Conservation (phyloP, 2,888 invertebrate genomes). For the Melipona bicolor region DNA sequence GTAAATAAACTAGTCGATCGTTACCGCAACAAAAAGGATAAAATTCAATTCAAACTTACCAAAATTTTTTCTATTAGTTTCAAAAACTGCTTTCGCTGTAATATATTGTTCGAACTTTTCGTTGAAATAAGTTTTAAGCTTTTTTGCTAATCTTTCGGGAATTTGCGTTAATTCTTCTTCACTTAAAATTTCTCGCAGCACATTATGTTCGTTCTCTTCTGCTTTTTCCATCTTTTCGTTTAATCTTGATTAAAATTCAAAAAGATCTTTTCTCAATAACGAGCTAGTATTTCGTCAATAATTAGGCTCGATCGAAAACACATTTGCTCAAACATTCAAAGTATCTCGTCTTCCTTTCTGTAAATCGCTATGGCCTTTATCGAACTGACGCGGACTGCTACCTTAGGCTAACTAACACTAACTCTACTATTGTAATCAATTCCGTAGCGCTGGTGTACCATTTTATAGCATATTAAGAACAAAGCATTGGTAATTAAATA, state of each 20-base stretch:
- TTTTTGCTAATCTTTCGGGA: conserved; percentile 86
- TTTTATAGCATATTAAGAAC: background rate
- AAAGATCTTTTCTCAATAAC: conserved; percentile 14
- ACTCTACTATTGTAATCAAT: background rate
- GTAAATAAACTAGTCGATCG: conserved; percentile 45
- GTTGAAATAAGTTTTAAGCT: conserved; percentile 87
- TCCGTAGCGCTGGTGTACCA: conserved; percentile 41
- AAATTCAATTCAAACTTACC: conserved; percentile 84
- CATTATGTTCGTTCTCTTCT: conserved; percentile 83
- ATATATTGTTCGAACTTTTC: conserved; percentile 89
- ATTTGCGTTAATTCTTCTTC: conserved; percentile 86
- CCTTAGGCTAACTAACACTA: background rate
- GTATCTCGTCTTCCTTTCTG: conserved; percentile 8
- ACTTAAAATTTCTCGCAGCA: conserved; percentile 84
- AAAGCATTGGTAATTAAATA: background rate
- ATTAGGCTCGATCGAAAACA: conserved; percentile 27
- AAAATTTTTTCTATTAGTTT: conserved; percentile 87
- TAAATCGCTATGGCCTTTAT: conserved; percentile 32
- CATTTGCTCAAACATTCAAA: conserved; percentile 53
- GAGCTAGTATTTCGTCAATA: conserved; percentile 15
- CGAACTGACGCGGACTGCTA: conserved; percentile 37
- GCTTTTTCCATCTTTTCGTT: conserved; percentile 74
- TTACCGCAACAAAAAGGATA: conserved; percentile 5
- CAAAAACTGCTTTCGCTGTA: conserved; percentile 90
- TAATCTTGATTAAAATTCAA: background rate